phyloP scores from a whole-genome alignment of 2,888 invertebrate species.

The Drosophila bunnanda region DNA sequence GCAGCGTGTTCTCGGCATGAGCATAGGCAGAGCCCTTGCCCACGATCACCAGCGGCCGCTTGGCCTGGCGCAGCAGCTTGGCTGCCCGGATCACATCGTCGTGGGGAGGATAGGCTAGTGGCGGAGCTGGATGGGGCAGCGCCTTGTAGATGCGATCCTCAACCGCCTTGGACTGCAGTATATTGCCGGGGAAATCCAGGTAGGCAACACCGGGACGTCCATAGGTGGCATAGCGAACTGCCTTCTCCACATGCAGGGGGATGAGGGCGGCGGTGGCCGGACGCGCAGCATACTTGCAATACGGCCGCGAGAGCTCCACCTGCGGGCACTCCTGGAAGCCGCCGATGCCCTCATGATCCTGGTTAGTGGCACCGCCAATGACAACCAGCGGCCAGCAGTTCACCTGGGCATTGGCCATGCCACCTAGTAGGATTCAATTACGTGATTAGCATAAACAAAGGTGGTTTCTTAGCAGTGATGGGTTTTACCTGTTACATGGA shows the following conservation, averaged over 20 bases:
- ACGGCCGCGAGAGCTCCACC: slow-evolving; percentile 93
- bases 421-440: slow-evolving; percentile 86
- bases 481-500: slow-evolving; percentile 92
- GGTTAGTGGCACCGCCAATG: slow-evolving; percentile 95
- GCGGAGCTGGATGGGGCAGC: slow-evolving; percentile 85
- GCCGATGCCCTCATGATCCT: slow-evolving; percentile 97
- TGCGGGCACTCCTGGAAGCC: slow-evolving; percentile 98
- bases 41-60: slow-evolving; percentile 94
- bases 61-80: slow-evolving; percentile 88
- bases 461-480: background rate
- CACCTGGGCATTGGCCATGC: slow-evolving; percentile 98
- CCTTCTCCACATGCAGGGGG: slow-evolving; percentile 96
- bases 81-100: slow-evolving; percentile 89
- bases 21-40: slow-evolving; percentile 96
- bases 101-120: slow-evolving; percentile 90
- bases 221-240: slow-evolving; percentile 91
- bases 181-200: slow-evolving; percentile 95
- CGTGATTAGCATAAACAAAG: background rate
- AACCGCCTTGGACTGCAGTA: slow-evolving; percentile 86
- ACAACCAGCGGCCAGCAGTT: slow-evolving; percentile 98
- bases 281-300: slow-evolving; percentile 95
- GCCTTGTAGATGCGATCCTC: slow-evolving; percentile 82
- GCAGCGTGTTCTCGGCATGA: slow-evolving; percentile 90
- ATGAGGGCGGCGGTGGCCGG: slow-evolving; percentile 93
- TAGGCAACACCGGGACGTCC: slow-evolving; percentile 96